phyloP scores from a whole-genome alignment of 2,888 invertebrate species.

The Trachelus tabidus region DNA sequence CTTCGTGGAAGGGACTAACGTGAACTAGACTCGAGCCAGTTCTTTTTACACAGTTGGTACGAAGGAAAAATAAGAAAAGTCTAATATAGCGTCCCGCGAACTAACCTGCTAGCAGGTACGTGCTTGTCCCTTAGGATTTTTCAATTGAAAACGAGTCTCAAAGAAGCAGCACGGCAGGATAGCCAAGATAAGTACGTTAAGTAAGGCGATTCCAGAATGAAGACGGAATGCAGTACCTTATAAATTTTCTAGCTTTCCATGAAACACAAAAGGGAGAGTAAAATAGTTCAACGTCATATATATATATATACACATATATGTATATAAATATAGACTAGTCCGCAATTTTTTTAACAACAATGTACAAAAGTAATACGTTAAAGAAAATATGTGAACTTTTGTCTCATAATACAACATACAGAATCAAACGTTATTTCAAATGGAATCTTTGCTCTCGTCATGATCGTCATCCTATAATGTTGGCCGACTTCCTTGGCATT shows the following conservation, averaged over 20 bases:
- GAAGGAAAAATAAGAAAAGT: background rate
- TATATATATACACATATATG: too few species aligned
- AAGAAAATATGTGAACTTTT: background rate
- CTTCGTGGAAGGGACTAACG: background rate
- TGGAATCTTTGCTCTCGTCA: background rate
- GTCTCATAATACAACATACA: background rate
- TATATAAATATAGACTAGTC: background rate
- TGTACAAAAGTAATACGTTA: background rate
- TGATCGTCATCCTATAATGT: background rate
- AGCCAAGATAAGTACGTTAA: background rate
- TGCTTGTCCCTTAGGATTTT: background rate
- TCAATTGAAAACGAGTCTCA: background rate
- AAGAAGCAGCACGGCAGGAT: background rate
- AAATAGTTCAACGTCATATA: background rate
- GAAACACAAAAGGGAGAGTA: background rate
- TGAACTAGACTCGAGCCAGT: background rate
- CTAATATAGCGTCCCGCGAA: background rate
- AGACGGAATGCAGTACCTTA: background rate
- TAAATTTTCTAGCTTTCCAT: background rate
- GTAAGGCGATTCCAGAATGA: background rate
- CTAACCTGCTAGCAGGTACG: background rate
- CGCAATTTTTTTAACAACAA: background rate
- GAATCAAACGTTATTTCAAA: background rate
- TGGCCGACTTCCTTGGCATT: constrained; percentile 46
- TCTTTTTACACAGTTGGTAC: background rate